Evolutionary conservation across 1,140 invertebrate species (phyloP).

Genomic region (Drosophila funebris): DNA sequence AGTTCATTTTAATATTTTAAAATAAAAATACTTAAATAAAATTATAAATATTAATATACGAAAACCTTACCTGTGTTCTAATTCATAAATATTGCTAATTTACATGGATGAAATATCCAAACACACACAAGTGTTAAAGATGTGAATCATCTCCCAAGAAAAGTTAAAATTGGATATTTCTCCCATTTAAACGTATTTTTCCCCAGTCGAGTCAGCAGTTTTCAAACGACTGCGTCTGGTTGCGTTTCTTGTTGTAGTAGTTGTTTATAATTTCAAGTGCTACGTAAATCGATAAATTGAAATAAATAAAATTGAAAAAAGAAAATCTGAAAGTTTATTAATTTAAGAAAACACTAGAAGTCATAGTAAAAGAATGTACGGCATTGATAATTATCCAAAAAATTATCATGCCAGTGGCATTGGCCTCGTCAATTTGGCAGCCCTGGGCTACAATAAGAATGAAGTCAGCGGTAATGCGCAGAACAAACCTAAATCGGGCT

Average conservation of each 20-base stretch:
- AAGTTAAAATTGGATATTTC: constrained; percentile 78
- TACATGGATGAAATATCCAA: neutral
- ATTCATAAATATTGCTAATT: neutral
- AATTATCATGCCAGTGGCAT: constrained; percentile 82
- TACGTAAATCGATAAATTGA: constrained; percentile 27
- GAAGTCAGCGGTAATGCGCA: constrained; percentile 50
- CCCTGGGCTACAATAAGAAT: constrained; percentile 77
- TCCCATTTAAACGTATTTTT: constrained; percentile 67
- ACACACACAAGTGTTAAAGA: constrained; percentile 56
- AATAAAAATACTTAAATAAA: neutral
- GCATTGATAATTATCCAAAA: constrained; percentile 78
- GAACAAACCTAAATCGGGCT: constrained; percentile 55
- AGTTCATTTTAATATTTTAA: neutral
- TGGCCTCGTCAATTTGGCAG: constrained; percentile 77
- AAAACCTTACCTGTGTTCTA: neutral
- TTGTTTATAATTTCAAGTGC: constrained; percentile 33
- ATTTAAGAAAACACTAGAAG: constrained; percentile 10
- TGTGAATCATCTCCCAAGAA: constrained; percentile 70
- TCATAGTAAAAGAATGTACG: constrained; percentile 59
- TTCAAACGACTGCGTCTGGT: constrained; percentile 44
- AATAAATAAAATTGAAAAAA: constrained; percentile 1
- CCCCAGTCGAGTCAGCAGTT: constrained; percentile 68
- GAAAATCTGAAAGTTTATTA: neutral
- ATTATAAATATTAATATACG: neutral
- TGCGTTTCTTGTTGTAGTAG: constrained; percentile 15